These are phyloP conservation scores for Steinernema feltiae DNA, from an alignment of 1,140 invertebrate species.

Conservation along the genomic window DNA sequence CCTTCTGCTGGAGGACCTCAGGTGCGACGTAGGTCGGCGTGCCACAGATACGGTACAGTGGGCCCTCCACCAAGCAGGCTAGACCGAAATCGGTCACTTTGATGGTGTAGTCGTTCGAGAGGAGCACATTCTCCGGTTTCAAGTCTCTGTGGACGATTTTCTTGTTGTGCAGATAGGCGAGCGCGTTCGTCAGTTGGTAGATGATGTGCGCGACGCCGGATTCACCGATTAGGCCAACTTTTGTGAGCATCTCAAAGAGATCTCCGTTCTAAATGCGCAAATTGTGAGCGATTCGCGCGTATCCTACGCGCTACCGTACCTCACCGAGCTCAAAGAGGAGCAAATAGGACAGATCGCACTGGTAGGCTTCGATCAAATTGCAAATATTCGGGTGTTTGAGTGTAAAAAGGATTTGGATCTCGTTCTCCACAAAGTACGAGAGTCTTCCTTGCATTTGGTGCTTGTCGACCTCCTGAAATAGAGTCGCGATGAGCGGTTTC, in stretches of 20 bases:
- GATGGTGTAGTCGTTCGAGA: constrained; percentile 65
- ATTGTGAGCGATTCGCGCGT: too few species aligned
- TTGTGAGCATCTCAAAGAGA: constrained; percentile 91
- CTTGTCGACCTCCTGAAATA: too few species aligned
- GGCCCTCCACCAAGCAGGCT: constrained; percentile 75
- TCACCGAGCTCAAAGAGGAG: constrained; percentile 90
- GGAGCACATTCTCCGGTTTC: constrained; percentile 55
- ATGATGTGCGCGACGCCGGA: constrained; percentile 83
- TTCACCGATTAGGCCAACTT: constrained; percentile 86
- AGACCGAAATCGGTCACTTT: constrained; percentile 96
- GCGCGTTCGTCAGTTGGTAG: constrained; percentile 61
- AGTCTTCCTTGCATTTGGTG: constrained; percentile 5
- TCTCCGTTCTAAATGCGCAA: constrained; percentile 77
- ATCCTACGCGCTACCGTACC: constrained; percentile 66
- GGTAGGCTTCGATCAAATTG: constrained; percentile 80
- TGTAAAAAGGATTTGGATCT: constrained; percentile 70
- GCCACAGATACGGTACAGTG: constrained; percentile 82
- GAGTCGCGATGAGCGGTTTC: too few species aligned
- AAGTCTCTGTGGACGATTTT: constrained; percentile 56
- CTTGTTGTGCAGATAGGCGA: constrained; percentile 46
- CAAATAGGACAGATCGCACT: constrained; percentile 80
- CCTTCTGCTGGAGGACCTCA: constrained; percentile 80
- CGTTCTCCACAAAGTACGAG: neutral
- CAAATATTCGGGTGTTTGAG: constrained; percentile 92
- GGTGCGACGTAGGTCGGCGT: constrained; percentile 97